Conservation (phyloP, 1,140 invertebrate genomes). For the Campodea augens region DNA sequence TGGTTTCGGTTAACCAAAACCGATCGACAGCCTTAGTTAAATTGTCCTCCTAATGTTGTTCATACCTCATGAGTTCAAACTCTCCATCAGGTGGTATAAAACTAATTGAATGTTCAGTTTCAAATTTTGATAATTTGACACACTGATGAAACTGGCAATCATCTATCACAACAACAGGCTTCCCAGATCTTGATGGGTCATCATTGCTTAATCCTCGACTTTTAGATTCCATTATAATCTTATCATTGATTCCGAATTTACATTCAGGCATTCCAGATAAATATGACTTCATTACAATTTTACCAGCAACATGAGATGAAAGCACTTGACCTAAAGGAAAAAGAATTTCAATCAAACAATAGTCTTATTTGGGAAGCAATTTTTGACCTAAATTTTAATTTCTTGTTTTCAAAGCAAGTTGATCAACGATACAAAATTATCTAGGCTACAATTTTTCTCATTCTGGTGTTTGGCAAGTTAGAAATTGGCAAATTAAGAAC, state of each 20-base stretch:
- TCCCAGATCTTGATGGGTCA: conserved; percentile 68
- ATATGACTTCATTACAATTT: conserved; percentile 99
- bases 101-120: conserved; percentile 98
- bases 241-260: conserved; percentile 99
- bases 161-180: conserved; percentile 95
- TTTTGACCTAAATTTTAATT: too few relatives aligned
- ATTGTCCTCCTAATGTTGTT: too few relatives aligned
- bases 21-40: too few relatives aligned
- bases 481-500: too few relatives aligned
- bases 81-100: conserved; percentile 99
- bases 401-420: too few relatives aligned
- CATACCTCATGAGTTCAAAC: conserved; percentile 96
- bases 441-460: too few relatives aligned
- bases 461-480: too few relatives aligned
- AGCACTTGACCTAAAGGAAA: conserved; percentile 71
- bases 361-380: not conserved
- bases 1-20: too few relatives aligned
- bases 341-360: conserved; percentile 1
- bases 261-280: conserved; percentile 99
- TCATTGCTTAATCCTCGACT: conserved; percentile 59
- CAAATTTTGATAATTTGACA: conserved; percentile 98
- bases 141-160: conserved; percentile 99
- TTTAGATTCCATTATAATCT: conserved; percentile 97
- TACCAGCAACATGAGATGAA: conserved; percentile 96
- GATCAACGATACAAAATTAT: too few relatives aligned